Percentiles rank a stretch among this genome's conserved stretches.
Evolutionary conservation across 2,113 vertebrate genomes (phyloP).

Genomic region (Dinomys branickii): DNA sequence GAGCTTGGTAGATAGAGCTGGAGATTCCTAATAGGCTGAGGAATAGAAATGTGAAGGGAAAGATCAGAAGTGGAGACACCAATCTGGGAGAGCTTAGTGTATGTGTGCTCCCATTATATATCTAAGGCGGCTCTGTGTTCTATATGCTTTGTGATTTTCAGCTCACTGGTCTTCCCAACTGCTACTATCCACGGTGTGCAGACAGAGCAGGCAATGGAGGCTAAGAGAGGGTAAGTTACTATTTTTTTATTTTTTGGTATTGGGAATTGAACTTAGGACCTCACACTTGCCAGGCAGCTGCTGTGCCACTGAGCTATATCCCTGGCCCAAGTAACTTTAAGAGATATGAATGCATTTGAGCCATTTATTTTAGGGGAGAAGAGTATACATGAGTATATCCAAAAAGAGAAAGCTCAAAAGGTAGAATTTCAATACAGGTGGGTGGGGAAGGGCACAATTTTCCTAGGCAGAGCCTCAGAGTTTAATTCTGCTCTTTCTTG

Average conservation of each 20-base stretch:
- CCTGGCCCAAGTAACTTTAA: neutral
- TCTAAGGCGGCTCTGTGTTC: neutral
- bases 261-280: no score
- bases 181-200: neutral
- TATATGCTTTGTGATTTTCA: neutral
- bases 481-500: neutral
- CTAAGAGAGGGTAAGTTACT: neutral
- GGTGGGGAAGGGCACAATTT: neutral
- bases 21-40: neutral
- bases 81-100: neutral
- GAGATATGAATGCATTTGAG: neutral
- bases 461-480: constrained; percentile 22
- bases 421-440: neutral
- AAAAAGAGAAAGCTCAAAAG: neutral
- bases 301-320: no score
- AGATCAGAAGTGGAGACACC: neutral
- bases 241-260: no score
- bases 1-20: neutral
- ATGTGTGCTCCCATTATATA: neutral
- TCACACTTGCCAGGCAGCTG: no score
- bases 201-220: neutral
- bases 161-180: neutral
- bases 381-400: neutral
- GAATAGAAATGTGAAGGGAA: neutral
- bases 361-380: neutral